Conservation (phyloP, 2,113 vertebrate genomes). For the Halichoeres trimaculatus region DNA sequence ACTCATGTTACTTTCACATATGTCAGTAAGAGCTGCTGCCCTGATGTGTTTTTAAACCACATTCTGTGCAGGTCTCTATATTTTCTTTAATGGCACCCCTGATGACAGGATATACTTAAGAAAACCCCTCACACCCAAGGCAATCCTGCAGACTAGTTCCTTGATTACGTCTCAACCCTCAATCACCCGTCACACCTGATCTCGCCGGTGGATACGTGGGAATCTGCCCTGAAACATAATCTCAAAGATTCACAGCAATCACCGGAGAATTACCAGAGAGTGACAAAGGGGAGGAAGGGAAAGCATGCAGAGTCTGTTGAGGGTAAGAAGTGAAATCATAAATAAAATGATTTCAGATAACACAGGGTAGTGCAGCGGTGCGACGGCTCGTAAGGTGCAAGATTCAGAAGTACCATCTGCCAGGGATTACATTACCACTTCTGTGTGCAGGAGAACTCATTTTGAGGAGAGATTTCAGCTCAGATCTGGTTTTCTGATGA, state of each 20-base stretch:
- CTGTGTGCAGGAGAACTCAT: constrained; percentile 31
- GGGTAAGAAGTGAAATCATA: constrained; percentile 8
- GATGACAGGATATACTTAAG: constrained; percentile 58
- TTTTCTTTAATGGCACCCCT: constrained; percentile 34
- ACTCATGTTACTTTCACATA: no score
- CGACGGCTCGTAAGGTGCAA: constrained; percentile 14
- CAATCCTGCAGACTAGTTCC: constrained; percentile 40
- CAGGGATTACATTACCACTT: constrained; percentile 21
- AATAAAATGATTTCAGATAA: constrained; percentile 26
- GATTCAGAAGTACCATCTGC: constrained; percentile 25
- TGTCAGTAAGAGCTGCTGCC: neutral
- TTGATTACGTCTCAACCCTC: constrained; percentile 21
- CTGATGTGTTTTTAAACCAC: neutral
- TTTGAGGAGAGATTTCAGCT: constrained; percentile 19
- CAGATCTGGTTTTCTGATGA: constrained; percentile 36
- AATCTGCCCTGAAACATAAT: constrained; percentile 52
- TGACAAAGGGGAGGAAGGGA: neutral
- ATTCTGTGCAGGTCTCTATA: constrained; percentile 24
- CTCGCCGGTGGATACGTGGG: constrained; percentile 25
- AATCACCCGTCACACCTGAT: neutral
- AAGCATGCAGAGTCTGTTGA: neutral
- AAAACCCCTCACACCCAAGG: constrained; percentile 15
- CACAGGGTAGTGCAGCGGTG: constrained; percentile 1
- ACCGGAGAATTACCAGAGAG: constrained; percentile 31
- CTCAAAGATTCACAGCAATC: constrained; percentile 52